Conservation (phyloP, 2,797 vertebrate species). For the Capromys pilorides region DNA sequence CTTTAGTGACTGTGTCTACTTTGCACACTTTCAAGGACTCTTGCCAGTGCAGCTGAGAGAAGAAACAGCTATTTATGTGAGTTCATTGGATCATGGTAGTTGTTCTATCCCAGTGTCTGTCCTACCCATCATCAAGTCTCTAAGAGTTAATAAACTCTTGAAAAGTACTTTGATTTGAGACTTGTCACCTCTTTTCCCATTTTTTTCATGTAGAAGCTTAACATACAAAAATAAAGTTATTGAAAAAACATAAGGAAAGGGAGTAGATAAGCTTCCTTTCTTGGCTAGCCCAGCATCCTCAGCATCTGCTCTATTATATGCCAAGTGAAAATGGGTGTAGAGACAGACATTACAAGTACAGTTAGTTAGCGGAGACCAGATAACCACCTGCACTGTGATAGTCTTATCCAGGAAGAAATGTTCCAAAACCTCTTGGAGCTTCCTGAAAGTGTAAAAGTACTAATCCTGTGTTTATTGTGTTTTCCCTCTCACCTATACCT, state of each 20-base stretch:
- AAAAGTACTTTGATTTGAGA: background rate
- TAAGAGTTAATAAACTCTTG: background rate
- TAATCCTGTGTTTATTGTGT: background rate
- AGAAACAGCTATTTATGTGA: background rate
- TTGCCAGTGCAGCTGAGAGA: background rate
- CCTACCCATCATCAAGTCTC: background rate
- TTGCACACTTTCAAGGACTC: background rate
- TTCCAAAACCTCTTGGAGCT: background rate
- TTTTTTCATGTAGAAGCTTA: conserved; percentile 44
- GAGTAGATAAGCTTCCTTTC: background rate
- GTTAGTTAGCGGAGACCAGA: background rate
- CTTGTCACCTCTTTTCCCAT: background rate
- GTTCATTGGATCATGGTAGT: background rate
- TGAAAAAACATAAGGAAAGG: background rate
- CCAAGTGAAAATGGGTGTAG: background rate
- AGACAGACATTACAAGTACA: background rate
- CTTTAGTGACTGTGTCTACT: background rate
- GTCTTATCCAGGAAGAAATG: background rate
- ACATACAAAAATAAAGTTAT: conserved; percentile 2
- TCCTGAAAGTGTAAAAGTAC: background rate
- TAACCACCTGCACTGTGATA: no score
- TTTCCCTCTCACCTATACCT: background rate
- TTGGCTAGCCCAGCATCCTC: background rate
- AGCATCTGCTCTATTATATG: background rate
- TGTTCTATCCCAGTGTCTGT: background rate